phyloP scores from a whole-genome alignment of 2,113 vertebrate genomes.

The Sapajus apella region DNA sequence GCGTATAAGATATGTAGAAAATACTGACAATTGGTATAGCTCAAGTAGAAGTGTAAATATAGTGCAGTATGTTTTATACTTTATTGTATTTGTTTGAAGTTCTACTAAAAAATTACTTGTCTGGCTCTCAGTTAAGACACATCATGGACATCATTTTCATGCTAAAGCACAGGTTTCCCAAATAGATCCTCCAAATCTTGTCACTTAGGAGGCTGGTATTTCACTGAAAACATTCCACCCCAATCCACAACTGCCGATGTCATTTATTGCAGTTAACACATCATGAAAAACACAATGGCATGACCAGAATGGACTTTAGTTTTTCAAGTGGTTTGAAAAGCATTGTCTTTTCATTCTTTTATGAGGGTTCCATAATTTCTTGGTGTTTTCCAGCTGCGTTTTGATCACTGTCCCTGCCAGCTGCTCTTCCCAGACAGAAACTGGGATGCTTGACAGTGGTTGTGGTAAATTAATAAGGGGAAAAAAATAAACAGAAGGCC shows the following conservation, averaged over 20 bases:
- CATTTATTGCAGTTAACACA: constrained; percentile 58
- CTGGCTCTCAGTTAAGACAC: not conserved
- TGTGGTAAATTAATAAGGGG: constrained; percentile 81
- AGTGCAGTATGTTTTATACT: not conserved
- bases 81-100: constrained; percentile 36
- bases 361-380: constrained; percentile 78
- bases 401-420: constrained; percentile 61
- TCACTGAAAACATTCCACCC: constrained; percentile 9
- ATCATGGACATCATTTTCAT: constrained; percentile 13
- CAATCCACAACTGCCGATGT: constrained; percentile 23
- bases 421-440: constrained; percentile 81
- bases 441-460: constrained; percentile 78
- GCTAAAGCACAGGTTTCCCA: not conserved
- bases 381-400: constrained; percentile 81
- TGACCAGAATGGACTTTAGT: constrained; percentile 57
- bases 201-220: constrained; percentile 10
- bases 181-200: not conserved
- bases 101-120: not conserved
- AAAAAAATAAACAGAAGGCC: constrained; percentile 78
- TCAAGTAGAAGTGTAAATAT: not conserved
- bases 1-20: not conserved
- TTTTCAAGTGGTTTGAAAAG: constrained; percentile 71
- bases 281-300: not conserved
- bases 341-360: constrained; percentile 72
- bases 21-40: not conserved